Evolutionary conservation across 2,888 invertebrate species (phyloP).

Genomic region (Eilema sororculum): DNA sequence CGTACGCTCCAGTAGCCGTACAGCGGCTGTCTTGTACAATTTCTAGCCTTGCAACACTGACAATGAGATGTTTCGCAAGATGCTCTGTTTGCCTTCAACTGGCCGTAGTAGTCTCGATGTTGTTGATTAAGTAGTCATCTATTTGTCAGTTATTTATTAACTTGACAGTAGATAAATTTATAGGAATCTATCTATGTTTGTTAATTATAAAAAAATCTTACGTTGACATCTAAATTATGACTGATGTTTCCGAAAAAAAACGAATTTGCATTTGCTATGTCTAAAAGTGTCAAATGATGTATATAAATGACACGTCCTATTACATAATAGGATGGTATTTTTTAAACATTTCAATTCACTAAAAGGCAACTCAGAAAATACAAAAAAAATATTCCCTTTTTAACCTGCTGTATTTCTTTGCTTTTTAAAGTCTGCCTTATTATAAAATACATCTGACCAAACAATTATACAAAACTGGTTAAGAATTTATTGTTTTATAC

Average conservation of each 20-base stretch:
- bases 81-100: constrained; percentile 48
- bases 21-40: constrained; percentile 75
- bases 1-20: constrained; percentile 83
- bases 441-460: not conserved
- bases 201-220: not conserved
- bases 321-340: no score
- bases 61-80: constrained; percentile 76
- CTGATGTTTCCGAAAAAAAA: not conserved
- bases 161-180: constrained; percentile 4
- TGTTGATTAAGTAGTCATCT: constrained; percentile 41
- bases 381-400: no score
- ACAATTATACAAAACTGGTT: constrained; percentile 24
- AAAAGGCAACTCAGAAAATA: not conserved
- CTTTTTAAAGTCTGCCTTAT: not conserved
- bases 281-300: no score
- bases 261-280: no score
- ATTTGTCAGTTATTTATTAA: not conserved
- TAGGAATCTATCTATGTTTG: not conserved
- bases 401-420: not conserved
- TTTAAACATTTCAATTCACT: no score
- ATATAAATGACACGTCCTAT: no score
- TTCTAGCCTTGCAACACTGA: constrained; percentile 80
- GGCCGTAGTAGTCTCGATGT: constrained; percentile 62
- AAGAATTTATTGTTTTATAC: constrained; percentile 26
- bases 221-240: not conserved